Evolutionary conservation across 2,888 invertebrate genomes (phyloP), one percentile per base, ranked within the genome.

Genomic region (Chrysodeixis includens): DNA sequence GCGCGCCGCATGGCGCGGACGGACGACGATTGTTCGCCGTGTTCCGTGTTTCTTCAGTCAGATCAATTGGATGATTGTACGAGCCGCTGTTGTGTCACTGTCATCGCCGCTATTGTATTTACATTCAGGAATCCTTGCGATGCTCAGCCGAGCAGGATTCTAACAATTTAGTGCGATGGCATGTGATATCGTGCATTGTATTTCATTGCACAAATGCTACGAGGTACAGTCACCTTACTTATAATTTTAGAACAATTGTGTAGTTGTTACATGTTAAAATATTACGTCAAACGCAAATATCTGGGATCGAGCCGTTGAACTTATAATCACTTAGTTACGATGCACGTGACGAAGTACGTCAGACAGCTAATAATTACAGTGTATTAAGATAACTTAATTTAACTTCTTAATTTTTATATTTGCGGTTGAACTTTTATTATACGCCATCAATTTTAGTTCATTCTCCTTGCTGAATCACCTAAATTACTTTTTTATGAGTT

Each of bases 21-120:
- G 73, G 72, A 76, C 66, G 60, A 35, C 56, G 57, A 53, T 69
- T 66, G 69, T 60, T 62, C 30, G 18, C 22, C 12, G 20, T 60
- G 74, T 77, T 77, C 74, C 74, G 78, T 46, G 63, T 59, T 30
- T 57, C 61, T 62, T 22, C 22, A 35, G 26, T 40, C 46, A n/a
- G 32, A 20, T 20, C 16, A 65, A 76, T 72, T 76, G n/a, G 60
- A 51, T 60, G 75, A 56, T 59, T 52, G 58, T 58, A 10, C 6
- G 49, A n/a, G 40, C 35, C 35, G 30, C 35, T 14, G 35, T 35
- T 35, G 35, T 35, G 35, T 35, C 35, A 14, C 35, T 35, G 35
- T 35, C 35, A 35, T 35, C 35, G 35, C 35, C 12, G 1, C 40
- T 6, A 35, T 40, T 40, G 40, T 40, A n/a, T n/a, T 40, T 26